Conservation (phyloP, 2,888 invertebrate species). For the Aphodius sticticus region DNA sequence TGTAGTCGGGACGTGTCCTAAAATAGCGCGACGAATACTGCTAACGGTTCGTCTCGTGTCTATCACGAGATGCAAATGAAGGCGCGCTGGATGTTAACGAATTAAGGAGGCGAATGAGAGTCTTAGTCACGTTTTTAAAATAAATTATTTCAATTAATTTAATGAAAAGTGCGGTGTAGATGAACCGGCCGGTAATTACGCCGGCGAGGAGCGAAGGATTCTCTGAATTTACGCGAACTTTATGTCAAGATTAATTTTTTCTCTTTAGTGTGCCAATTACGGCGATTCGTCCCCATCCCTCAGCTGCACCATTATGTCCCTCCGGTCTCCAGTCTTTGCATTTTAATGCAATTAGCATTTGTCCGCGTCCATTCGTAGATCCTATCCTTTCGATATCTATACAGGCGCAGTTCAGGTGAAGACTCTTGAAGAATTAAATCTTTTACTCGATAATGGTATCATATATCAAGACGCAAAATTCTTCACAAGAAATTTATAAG, state of each 20-base stretch:
- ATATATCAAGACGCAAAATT: too few relatives aligned
- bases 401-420: not conserved
- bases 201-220: not conserved
- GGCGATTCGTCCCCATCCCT: not conserved
- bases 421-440: too few relatives aligned
- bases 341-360: not conserved
- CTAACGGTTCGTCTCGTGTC: not conserved
- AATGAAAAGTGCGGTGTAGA: slow-evolving; percentile 4
- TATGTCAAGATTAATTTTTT: slow-evolving; percentile 4
- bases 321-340: not conserved
- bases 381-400: not conserved
- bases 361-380: not conserved
- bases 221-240: slow-evolving; percentile 4
- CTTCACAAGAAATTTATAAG: too few relatives aligned
- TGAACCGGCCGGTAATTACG: not conserved
- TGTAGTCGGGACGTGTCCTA: not conserved
- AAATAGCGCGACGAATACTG: not conserved
- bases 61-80: not conserved
- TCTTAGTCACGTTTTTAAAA: slow-evolving; percentile 4
- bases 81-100: not conserved
- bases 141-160: slow-evolving; percentile 4
- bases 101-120: not conserved
- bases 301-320: not conserved
- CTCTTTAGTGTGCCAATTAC: slow-evolving; percentile 4
- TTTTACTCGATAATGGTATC: too few relatives aligned